Conservation (phyloP, 2,113 vertebrate genomes). For the Corythaixoides concolor region DNA sequence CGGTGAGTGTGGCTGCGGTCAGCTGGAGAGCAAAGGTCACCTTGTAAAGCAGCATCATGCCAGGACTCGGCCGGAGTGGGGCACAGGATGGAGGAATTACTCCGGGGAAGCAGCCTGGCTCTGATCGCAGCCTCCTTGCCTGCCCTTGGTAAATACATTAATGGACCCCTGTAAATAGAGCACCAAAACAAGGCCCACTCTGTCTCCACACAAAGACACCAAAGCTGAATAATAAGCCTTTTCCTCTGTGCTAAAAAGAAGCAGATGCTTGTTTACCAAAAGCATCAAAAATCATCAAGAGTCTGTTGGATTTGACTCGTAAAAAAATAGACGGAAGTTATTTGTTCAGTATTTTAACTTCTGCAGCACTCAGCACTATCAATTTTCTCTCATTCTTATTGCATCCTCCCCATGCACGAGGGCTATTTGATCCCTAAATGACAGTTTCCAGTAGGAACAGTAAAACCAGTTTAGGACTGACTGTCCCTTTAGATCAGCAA, state of each 20-base stretch:
- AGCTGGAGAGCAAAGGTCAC: not conserved
- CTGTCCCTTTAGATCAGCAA: not conserved
- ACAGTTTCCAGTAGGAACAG: constrained; percentile 29
- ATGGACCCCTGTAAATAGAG: constrained; percentile 29
- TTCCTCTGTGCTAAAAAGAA: constrained; percentile 66
- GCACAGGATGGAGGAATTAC: not conserved
- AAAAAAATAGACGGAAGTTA: constrained; percentile 51
- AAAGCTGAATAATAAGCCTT: constrained; percentile 64
- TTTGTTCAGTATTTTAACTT: constrained; percentile 54
- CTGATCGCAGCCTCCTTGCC: not conserved
- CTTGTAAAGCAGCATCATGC: not conserved
- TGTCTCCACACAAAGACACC: constrained; percentile 69
- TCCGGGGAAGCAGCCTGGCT: not conserved
- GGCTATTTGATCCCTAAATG: not conserved
- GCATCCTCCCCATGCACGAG: not conserved
- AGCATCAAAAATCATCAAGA: constrained; percentile 61
- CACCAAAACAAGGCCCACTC: constrained; percentile 64
- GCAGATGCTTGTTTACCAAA: constrained; percentile 68
- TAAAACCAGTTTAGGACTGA: not conserved
- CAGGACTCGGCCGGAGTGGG: not conserved
- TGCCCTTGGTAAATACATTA: constrained; percentile 44
- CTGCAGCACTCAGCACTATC: constrained; percentile 21
- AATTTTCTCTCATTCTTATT: not conserved
- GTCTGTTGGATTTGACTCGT: constrained; percentile 27
- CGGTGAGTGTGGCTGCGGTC: rapidly evolving